Evolutionary conservation across 2,113 vertebrate genomes (phyloP), one percentile per base, ranked within the genome.

Genomic region (Centrocercus urophasianus): DNA sequence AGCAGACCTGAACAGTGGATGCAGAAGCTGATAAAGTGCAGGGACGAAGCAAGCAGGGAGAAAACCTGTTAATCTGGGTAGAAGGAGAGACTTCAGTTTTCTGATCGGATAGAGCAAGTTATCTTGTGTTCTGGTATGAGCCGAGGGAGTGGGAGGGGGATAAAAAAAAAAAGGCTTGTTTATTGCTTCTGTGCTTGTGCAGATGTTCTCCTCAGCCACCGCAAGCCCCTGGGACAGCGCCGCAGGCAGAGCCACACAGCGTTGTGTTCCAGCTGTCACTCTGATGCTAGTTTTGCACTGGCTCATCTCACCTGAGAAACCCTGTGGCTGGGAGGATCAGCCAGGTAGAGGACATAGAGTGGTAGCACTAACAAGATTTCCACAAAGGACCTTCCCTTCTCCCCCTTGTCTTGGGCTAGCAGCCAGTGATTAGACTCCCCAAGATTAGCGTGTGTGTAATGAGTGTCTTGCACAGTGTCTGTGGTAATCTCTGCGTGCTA

Each of bases 291-390:
- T 74, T 47, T 92, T 88, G 83, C 65, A 83, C 82, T 95, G 85
- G 91, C 65, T 95, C 94, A 64, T 66, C 94, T 96, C 83, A 89
- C 74, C 87, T 70, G 93, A 77, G 54, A 34, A 34, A 76, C 91
- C 83, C 64, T 50, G 86, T 96, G 87, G 86, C 91, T 96, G 89
- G 94, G 78, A 94, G 60, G 91, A 96, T 89, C 89, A 96, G 95
- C 83, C 94, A 97, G 94, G 94, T 93, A 95, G 93, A 93, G 60
- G 85, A 47, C 43, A 48, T 77, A 89, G 89, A 93, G 79, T 47
- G 47, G 69, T 89, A 95, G 93, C 69, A 52, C 85, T 95, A 86
- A 74, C 60, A 88, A 90, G 73, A 61, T 90, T 96, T 88, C 70
- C 69, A 72, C 60, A 94, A 88, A 93, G 74, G 92, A 93, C 79